Conservation (phyloP, 2,888 invertebrate species). For the Drosophila paucipuncta region DNA sequence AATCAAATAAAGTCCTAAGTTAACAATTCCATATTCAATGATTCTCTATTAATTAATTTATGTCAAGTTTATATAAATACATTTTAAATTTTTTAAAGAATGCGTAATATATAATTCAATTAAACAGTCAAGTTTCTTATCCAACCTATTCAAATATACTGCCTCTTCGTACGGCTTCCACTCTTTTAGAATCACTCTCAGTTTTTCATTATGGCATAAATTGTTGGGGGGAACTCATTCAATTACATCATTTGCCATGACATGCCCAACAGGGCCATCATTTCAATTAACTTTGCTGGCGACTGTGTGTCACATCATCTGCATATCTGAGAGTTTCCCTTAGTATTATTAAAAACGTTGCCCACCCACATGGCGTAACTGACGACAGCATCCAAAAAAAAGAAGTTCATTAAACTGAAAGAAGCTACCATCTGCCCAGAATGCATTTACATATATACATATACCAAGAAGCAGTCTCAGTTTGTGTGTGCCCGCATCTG, state of each 20-base stretch:
- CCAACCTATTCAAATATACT: background rate
- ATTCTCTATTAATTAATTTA: background rate
- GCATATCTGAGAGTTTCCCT: slow-evolving; percentile 18
- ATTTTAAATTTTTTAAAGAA: background rate
- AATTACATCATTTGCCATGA: slow-evolving; percentile 32
- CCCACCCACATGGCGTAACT: slow-evolving; percentile 57
- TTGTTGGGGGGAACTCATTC: slow-evolving; percentile 8
- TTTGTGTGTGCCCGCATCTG: slow-evolving; percentile 57
- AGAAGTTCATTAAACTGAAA: slow-evolving; percentile 54
- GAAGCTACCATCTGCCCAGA: slow-evolving; percentile 20
- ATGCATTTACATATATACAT: slow-evolving; percentile 4
- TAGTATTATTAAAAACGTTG: slow-evolving; percentile 59
- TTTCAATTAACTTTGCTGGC: slow-evolving; percentile 48
- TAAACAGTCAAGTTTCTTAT: background rate
- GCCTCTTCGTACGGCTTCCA: background rate
- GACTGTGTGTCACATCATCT: slow-evolving; percentile 17
- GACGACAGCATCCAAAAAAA: slow-evolving; percentile 38
- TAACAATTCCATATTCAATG: background rate
- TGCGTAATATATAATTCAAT: background rate
- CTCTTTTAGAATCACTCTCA: slow-evolving; percentile 6
- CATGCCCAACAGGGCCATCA: slow-evolving; percentile 22
- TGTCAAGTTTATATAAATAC: background rate
- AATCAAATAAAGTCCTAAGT: background rate
- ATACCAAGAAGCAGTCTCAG: background rate
- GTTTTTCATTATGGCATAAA: slow-evolving; percentile 28